Percentiles rank a stretch among this genome's conserved stretches.
These are phyloP conservation scores for Leptodactylus fuscus DNA, from an alignment of 2,113 vertebrate species.

Conservation along the genomic window DNA sequence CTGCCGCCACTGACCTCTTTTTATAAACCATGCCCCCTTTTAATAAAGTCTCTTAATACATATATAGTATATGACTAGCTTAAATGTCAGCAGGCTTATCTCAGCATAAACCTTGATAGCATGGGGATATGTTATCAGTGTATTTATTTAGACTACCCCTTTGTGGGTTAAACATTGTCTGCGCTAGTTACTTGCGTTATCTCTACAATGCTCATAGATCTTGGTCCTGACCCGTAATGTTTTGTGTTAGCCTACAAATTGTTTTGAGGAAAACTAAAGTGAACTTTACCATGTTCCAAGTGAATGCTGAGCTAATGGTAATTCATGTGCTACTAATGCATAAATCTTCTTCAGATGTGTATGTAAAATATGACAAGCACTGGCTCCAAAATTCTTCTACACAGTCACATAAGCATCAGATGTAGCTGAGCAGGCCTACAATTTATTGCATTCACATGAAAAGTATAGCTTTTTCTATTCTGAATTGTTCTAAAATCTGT, in stretches of 20 bases:
- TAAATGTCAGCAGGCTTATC: no score
- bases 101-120: no score
- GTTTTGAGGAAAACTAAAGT: neutral
- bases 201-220: no score
- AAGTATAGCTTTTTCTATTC: neutral
- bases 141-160: neutral
- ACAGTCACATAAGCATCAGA: slow-evolving; percentile 21
- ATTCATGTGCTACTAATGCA: neutral
- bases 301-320: neutral
- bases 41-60: no score
- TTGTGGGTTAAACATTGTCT: neutral
- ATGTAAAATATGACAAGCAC: neutral
- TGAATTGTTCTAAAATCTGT: neutral
- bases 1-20: no score
- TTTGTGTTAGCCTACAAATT: neutral
- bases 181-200: neutral
- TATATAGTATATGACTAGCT: no score
- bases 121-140: no score
- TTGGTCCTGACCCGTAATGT: neutral
- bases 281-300: neutral
- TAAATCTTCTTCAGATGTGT: slow-evolving; percentile 16
- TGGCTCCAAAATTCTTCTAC: slow-evolving; percentile 7
- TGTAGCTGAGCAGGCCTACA: neutral
- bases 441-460: neutral
- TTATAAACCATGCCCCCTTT: no score